Base-by-base conservation (phyloP, 2,113 vertebrate genomes). In the Antigone vipio region DNA sequence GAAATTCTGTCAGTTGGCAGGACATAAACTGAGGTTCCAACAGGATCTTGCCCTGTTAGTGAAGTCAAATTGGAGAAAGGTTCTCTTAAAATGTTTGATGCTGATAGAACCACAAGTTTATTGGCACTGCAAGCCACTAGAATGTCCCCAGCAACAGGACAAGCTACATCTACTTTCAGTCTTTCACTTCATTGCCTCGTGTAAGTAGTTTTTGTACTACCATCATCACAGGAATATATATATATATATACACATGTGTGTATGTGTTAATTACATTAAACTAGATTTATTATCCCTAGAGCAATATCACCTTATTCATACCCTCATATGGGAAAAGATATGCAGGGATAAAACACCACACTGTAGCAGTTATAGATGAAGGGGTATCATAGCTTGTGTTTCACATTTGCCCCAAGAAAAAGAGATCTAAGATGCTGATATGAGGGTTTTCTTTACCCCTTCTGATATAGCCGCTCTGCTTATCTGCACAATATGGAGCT, bases 221-320 rank as follows among this genome's bases (percentile, higher is more conserved):
- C 15, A 62, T 53, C 22, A 34, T 68, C 26, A 40, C 15, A 80
- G 24, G 18, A 67, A 53, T 30, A 38, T 10, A 12, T 24, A 38
- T 12, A 17, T 15, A 40, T 2, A 44, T 11, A 24, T 1, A 7
- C 8, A 27, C 2, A 35, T 1, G 6, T 35, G 1, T 27, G 0
- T 29, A 18, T 45, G 5, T 35, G 42, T 62, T 53, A 68, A 24
- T 63, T 59, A 18, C 50, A 72, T 79, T 72, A 63, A 76, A 68
- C 12, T 24, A 32, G 12, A 40, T 68, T 76, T 60, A 35, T 68
- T 64, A 29, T 29, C 2, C 23, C 10, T 49, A 22, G 6, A 78
- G 5, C 19, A 75, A 8, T 63, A 64, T 38, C 52, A 68, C 3
- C 3, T 76, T 73, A 72, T 93, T 59, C 15, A 23, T 55, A 59